Conservation (phyloP, 92 coral and sea anemone genomes). For the Plumapathes pennacea region DNA sequence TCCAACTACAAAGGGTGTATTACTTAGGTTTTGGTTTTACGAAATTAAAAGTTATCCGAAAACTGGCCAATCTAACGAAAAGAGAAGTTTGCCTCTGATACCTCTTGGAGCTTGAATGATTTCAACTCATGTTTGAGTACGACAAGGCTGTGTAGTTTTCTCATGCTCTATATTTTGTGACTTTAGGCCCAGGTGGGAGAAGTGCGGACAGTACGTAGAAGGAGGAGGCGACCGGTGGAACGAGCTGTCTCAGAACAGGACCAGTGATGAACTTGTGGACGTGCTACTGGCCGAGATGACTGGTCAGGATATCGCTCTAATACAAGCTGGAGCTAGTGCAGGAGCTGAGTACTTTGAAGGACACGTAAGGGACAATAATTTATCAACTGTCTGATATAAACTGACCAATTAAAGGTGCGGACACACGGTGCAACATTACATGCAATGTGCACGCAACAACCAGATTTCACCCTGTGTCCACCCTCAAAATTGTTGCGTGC, state of each 20-base stretch:
- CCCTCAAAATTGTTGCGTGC: too few relatives aligned
- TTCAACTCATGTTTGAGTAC: not conserved
- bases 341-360: slow-evolving; percentile 96
- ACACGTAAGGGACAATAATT: too few relatives aligned
- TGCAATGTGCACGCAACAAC: too few relatives aligned
- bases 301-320: slow-evolving; percentile 86
- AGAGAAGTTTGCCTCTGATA: too few relatives aligned
- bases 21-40: too few relatives aligned
- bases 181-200: slow-evolving; percentile 90
- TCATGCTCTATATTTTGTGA: not conserved
- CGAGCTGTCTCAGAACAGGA: slow-evolving; percentile 76
- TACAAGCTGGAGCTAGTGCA: slow-evolving; percentile 84
- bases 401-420: too few relatives aligned
- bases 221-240: slow-evolving; percentile 96
- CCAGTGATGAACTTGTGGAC: slow-evolving; percentile 93
- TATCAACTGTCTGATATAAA: too few relatives aligned
- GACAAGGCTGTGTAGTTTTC: not conserved
- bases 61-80: too few relatives aligned
- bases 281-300: slow-evolving; percentile 96
- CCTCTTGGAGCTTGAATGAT: not conserved
- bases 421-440: too few relatives aligned
- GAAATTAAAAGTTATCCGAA: too few relatives aligned
- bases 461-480: too few relatives aligned
- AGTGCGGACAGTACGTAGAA: slow-evolving; percentile 89
- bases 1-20: too few relatives aligned